Base-by-base conservation (phyloP, 2,888 invertebrate species). In the Rhopalosiphum nymphaeae region DNA sequence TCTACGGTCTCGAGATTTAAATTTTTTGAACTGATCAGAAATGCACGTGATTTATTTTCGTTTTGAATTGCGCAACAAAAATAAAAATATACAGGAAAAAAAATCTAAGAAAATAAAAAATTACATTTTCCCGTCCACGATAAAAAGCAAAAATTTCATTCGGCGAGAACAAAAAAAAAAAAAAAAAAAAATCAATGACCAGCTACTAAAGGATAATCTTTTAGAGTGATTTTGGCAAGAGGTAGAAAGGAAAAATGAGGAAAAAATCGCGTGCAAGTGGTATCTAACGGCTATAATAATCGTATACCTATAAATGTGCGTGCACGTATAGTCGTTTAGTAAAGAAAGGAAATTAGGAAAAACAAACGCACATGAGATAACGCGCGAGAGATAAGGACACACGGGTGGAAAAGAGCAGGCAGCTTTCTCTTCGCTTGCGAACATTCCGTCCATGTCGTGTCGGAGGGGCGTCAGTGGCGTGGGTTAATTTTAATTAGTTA, bases 401-500 rank as follows among this genome's bases (percentile, higher is more conserved):
- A 25, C 36, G 67, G 36, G 36, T 21, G 78, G 36, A 78, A 42
- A 78, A 21, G 36, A 78, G 44, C 44, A 46, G 36, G 36, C 21
- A 1, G 2, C 36, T 21, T 42, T 78, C 78, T 42, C 67, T n/a
- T 67, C 16, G n/a, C n/a, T 16, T 16, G 4, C 67, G 36, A 36
- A 78, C 78, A 78, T 78, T 78, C 21, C 36, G 78, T 36, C 78
- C 78, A 21, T 36, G 21, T 21, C 86, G 25, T 53, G 16, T 53
- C 53, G 21, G 21, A 9, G n/a, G n/a, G 29, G 44, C 26, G 36
- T 56, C 91, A 53, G 91, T 84, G 91, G 91, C 78, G 36, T 29
- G 84, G n/a, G 89, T 84, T n/a, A 44, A 93, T 57, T 36, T 90
- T 90, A 86, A 93, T 86, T 93, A 90, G 85, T 36, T n/a, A 56